Conservation (phyloP, 2,113 vertebrate genomes). For the Archilochus colubris region DNA sequence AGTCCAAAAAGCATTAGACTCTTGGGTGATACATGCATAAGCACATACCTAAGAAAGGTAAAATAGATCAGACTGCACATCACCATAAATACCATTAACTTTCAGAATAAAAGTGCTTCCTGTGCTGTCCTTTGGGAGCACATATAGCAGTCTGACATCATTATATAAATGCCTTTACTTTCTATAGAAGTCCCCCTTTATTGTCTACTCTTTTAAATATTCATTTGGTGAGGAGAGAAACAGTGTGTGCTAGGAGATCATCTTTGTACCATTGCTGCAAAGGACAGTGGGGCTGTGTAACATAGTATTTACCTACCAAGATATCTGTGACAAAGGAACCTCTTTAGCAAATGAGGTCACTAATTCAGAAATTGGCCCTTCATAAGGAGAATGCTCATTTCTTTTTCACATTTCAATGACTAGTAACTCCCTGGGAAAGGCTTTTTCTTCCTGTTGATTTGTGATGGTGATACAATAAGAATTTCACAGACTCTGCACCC, state of each 20-base stretch:
- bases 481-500: conserved; percentile 21
- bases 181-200: conserved; percentile 44
- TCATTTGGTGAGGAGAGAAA: conserved; percentile 46
- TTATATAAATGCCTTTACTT: conserved; percentile 43
- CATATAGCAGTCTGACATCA: conserved; percentile 66
- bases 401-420: background rate
- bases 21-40: conserved; percentile 32
- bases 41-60: conserved; percentile 19
- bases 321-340: conserved; percentile 61
- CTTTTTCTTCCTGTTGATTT: conserved; percentile 74
- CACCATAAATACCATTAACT: conserved; percentile 58
- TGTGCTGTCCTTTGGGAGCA: conserved; percentile 21
- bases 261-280: conserved; percentile 37
- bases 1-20: conserved; percentile 21
- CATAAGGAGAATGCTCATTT: conserved; percentile 18
- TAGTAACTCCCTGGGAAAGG: conserved; percentile 19
- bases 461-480: conserved; percentile 34
- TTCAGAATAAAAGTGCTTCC: conserved; percentile 60
- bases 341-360: conserved; percentile 64
- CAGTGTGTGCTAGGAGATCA: conserved; percentile 1
- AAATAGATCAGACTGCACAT: conserved; percentile 9
- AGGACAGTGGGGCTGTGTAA: conserved; percentile 13
- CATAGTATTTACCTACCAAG: conserved; percentile 30
- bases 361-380: conserved; percentile 56
- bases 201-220: conserved; percentile 67